A percentile compares a stretch with the other conserved stretches of the same genome.
Evolutionary conservation across 1,140 invertebrate species (phyloP).

Genomic region (Pararge aegeria): DNA sequence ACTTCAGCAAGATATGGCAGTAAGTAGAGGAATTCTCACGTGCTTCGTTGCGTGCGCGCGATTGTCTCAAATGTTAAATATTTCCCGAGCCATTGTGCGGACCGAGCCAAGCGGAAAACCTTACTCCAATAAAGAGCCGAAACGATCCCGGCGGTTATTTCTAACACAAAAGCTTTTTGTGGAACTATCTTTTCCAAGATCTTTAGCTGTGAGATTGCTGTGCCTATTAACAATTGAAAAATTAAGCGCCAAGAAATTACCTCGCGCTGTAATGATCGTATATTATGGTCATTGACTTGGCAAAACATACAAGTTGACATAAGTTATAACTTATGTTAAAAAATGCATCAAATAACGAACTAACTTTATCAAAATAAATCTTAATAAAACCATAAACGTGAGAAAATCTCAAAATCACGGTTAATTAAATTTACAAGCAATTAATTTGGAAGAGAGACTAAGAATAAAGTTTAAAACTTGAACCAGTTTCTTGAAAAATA

Average conservation of each 20-base stretch:
- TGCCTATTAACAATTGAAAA: neutral
- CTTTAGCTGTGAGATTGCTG: neutral
- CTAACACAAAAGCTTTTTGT: conserved; percentile 2
- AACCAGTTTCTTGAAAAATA: too few relatives aligned
- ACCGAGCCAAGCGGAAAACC: conserved; percentile 49
- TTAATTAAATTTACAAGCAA: too few relatives aligned
- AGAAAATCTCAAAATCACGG: too few relatives aligned
- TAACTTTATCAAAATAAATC: too few relatives aligned
- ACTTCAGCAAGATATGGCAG: conserved; percentile 14
- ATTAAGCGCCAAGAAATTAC: neutral
- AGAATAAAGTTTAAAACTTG: too few relatives aligned
- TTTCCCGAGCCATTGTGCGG: conserved; percentile 53
- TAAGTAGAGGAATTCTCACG: conserved; percentile 39
- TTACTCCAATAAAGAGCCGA: conserved; percentile 52
- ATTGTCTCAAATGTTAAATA: conserved; percentile 50
- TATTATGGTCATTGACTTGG: too few relatives aligned
- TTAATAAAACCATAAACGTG: too few relatives aligned
- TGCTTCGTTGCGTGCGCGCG: conserved; percentile 34
- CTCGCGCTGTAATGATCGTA: too few relatives aligned
- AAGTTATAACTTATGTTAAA: too few relatives aligned
- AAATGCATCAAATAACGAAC: too few relatives aligned
- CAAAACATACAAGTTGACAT: too few relatives aligned
- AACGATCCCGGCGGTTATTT: conserved; percentile 42
- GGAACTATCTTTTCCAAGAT: conserved; percentile 6
- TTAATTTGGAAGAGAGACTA: too few relatives aligned